Percentiles rank a stretch among this genome's conserved stretches.
Conservation (phyloP, 2,113 vertebrate species). For the Tor tambroides region DNA sequence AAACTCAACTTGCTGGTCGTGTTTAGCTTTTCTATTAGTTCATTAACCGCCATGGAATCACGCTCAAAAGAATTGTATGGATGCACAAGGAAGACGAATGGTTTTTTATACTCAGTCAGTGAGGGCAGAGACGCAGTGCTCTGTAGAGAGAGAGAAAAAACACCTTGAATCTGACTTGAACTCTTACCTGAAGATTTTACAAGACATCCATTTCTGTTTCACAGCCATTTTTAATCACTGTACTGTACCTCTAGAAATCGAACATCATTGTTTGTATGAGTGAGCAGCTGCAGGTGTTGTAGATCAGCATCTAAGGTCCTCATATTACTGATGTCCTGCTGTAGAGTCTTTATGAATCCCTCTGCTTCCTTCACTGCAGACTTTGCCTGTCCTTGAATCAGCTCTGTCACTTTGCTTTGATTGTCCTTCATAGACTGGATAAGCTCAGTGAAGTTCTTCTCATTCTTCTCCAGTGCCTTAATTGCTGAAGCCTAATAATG, state of each 20-base stretch:
- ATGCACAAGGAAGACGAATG: conserved; percentile 18
- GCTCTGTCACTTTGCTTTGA: conserved; percentile 24
- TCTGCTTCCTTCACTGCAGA: conserved; percentile 30
- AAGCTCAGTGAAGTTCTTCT: conserved; percentile 19
- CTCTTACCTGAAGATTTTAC: background rate
- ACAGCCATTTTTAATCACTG: background rate
- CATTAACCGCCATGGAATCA: conserved; percentile 17
- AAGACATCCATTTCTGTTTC: background rate
- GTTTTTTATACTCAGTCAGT: background rate
- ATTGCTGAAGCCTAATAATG: conserved; percentile 23
- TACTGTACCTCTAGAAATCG: conserved; percentile 55
- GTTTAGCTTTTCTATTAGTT: conserved; percentile 47
- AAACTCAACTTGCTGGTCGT: conserved; percentile 25
- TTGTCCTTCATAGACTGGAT: conserved; percentile 26
- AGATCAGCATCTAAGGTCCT: conserved; percentile 49
- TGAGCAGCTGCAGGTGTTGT: conserved; percentile 43
- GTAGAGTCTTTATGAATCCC: conserved; percentile 35
- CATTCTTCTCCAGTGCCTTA: conserved; percentile 21
- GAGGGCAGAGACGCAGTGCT: conserved; percentile 3
- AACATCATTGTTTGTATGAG: conserved; percentile 39
- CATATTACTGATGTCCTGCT: conserved; percentile 46
- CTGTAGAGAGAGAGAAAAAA: background rate
- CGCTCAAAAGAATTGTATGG: conserved; percentile 40
- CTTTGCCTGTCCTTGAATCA: conserved; percentile 44
- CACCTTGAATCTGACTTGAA: background rate